Percentiles rank a stretch among this genome's conserved stretches.
These are phyloP conservation scores for Gopherus evgoodei DNA, from an alignment of 2,113 vertebrate genomes.

Conservation along the genomic window DNA sequence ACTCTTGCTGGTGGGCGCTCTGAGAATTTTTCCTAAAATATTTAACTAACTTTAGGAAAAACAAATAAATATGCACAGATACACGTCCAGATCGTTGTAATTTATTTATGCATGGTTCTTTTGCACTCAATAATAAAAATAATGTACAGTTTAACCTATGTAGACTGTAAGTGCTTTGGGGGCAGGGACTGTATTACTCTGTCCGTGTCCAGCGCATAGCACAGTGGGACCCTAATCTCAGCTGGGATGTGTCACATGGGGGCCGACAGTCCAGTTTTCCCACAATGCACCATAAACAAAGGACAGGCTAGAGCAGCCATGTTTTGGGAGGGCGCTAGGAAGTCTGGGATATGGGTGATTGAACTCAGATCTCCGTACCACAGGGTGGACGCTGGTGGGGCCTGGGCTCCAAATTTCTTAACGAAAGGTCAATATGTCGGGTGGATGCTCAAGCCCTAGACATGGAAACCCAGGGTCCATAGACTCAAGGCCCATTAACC, in stretches of 20 bases:
- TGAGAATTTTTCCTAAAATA: too few species aligned
- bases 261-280: not conserved
- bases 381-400: not conserved
- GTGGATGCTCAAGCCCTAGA: not conserved
- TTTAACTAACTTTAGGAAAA: too few species aligned
- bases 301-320: not conserved
- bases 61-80: too few species aligned
- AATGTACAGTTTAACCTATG: too few species aligned
- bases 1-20: too few species aligned
- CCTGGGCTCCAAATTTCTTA: not conserved
- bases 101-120: too few species aligned
- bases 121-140: too few species aligned
- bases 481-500: not conserved
- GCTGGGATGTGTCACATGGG: not conserved
- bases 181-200: not conserved
- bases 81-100: too few species aligned
- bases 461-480: not conserved
- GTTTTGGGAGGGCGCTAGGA: not conserved
- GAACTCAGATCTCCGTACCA: not conserved
- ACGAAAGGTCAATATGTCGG: not conserved
- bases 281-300: not conserved
- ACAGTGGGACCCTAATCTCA: not conserved
- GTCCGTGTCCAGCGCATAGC: not conserved
- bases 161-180: not conserved
- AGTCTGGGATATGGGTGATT: not conserved